Evolutionary conservation across 2,888 invertebrate species (phyloP).

Genomic region (Strigamia maritima): DNA sequence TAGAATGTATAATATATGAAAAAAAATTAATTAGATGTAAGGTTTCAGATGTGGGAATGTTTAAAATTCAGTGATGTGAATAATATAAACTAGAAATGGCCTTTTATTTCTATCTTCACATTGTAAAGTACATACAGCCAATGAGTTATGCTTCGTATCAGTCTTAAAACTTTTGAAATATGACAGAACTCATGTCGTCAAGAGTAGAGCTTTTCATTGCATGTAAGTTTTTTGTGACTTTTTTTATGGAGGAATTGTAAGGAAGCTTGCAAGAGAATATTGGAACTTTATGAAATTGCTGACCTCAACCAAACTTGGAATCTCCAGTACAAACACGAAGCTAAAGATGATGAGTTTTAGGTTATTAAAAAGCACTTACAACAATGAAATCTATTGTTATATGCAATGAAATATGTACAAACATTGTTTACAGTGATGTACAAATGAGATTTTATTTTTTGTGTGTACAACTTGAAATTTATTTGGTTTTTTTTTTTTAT

Average conservation of each 20-base stretch:
- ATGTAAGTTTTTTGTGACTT: constrained; percentile 15
- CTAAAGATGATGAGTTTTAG: neutral
- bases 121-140: neutral
- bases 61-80: neutral
- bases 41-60: too few species aligned
- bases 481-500: too few species aligned
- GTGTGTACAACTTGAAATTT: too few species aligned
- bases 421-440: too few species aligned
- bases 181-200: neutral
- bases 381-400: neutral
- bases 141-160: constrained; percentile 2
- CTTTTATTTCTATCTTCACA: neutral
- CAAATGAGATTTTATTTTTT: too few species aligned
- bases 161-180: constrained; percentile 15
- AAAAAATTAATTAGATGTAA: too few species aligned
- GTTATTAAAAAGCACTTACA: neutral
- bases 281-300: constrained; percentile 10
- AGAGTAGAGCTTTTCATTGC: neutral
- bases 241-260: constrained; percentile 10
- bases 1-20: too few species aligned
- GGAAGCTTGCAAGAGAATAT: constrained; percentile 5
- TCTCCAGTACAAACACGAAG: neutral
- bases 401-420: too few species aligned
- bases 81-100: neutral
- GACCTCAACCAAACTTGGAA: neutral